Evolutionary conservation across 2,113 vertebrate species (phyloP).

Genomic region (Phocoena phocoena): DNA sequence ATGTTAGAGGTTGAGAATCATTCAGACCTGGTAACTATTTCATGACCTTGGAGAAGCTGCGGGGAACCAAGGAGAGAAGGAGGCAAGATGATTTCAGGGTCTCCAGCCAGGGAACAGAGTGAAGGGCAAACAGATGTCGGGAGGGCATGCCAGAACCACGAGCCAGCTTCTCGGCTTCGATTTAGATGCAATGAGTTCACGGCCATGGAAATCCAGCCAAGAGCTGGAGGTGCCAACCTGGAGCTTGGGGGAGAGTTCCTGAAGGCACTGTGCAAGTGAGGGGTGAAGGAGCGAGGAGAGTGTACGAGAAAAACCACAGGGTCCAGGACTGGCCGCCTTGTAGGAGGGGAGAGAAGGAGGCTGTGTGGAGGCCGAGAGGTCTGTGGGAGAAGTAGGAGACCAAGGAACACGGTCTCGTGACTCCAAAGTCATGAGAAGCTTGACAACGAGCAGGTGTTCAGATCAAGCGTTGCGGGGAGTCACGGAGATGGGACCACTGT

Average conservation of each 20-base stretch:
- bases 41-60: background rate
- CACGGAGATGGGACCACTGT: background rate
- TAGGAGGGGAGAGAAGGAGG: background rate
- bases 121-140: background rate
- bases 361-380: background rate
- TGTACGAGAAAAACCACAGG: background rate
- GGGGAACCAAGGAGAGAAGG: background rate
- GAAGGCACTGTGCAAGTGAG: background rate
- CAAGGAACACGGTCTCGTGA: background rate
- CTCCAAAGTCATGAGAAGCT: background rate
- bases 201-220: background rate
- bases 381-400: background rate
- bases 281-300: background rate
- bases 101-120: background rate
- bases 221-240: too few species aligned
- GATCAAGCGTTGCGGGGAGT: background rate
- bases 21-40: background rate
- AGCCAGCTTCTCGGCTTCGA: background rate
- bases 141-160: background rate
- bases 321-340: background rate
- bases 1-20: background rate
- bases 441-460: background rate
- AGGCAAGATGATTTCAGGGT: background rate
- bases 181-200: background rate
- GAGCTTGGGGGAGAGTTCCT: background rate